A percentile compares a stretch with the other conserved stretches of the same genome.
Evolutionary conservation across 2,888 invertebrate species (phyloP).

Genomic region (Agonopterix subpropinquella): DNA sequence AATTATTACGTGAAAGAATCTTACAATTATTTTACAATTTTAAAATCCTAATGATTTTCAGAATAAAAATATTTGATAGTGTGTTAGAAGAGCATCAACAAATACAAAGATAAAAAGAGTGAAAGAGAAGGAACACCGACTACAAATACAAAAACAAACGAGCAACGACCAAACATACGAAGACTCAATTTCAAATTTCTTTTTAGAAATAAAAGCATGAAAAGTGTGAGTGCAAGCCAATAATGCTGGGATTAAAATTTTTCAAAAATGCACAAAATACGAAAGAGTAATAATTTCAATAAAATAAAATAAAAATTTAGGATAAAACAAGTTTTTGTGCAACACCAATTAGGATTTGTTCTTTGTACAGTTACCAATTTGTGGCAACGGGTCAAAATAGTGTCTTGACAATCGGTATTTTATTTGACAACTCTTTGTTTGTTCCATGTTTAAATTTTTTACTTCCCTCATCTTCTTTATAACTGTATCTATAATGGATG

Average conservation of each 20-base stretch:
- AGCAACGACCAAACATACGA: slow-evolving; percentile 43
- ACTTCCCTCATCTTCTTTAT: too few species aligned
- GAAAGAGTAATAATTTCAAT: slow-evolving; percentile 25
- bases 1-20: too few species aligned
- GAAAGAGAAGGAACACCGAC: slow-evolving; percentile 75
- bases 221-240: slow-evolving; percentile 69
- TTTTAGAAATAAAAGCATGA: slow-evolving; percentile 49
- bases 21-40: too few species aligned
- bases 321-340: slow-evolving; percentile 45
- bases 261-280: slow-evolving; percentile 8
- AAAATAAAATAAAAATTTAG: slow-evolving; percentile 18
- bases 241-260: slow-evolving; percentile 30
- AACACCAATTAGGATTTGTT: slow-evolving; percentile 34
- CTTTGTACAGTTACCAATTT: slow-evolving; percentile 26
- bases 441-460: too few species aligned
- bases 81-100: slow-evolving; percentile 37
- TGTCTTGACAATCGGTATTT: too few species aligned
- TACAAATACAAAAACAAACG: slow-evolving; percentile 50
- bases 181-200: slow-evolving; percentile 24
- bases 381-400: too few species aligned
- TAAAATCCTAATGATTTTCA: too few species aligned
- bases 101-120: slow-evolving; percentile 42
- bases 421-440: too few species aligned
- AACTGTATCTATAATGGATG: too few species aligned
- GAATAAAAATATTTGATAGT: background rate